These are phyloP conservation scores for Hyppa rectilinea DNA, from an alignment of 2,888 invertebrate genomes.

Conservation along the genomic window DNA sequence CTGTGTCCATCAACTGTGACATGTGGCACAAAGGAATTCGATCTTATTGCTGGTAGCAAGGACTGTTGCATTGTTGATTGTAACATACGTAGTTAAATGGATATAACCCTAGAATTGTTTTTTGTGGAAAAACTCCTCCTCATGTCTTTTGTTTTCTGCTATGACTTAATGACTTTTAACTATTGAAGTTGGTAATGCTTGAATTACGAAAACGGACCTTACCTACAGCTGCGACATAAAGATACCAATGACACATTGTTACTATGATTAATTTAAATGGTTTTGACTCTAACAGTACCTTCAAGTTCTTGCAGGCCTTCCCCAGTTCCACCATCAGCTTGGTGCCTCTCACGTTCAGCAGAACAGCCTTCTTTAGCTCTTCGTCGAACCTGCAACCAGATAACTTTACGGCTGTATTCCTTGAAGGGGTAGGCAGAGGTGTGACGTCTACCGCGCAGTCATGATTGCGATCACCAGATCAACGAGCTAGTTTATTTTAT, in stretches of 20 bases:
- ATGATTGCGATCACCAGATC: too few relatives aligned
- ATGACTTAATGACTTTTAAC: too few relatives aligned
- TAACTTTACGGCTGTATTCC: not conserved
- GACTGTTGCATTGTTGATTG: not conserved
- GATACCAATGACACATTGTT: too few relatives aligned
- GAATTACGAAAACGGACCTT: too few relatives aligned
- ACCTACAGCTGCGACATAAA: too few relatives aligned
- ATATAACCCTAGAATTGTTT: too few relatives aligned
- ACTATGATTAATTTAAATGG: not conserved
- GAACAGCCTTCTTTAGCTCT: constrained; percentile 96
- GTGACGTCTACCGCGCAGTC: too few relatives aligned
- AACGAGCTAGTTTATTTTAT: too few relatives aligned
- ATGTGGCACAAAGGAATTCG: not conserved
- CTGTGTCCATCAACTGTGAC: not conserved
- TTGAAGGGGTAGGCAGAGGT: not conserved
- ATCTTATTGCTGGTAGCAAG: not conserved
- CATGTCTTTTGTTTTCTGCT: too few relatives aligned
- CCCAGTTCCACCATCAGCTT: constrained; percentile 96
- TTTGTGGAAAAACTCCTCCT: too few relatives aligned
- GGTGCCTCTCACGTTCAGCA: constrained; percentile 98
- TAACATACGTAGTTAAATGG: too few relatives aligned
- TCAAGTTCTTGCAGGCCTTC: constrained; percentile 93
- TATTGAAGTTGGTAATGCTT: too few relatives aligned
- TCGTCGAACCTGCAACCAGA: constrained; percentile 94
- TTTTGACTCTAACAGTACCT: constrained; percentile 77